phyloP scores from a whole-genome alignment of 2,113 vertebrate genomes.

The Rhinolophus sinicus region DNA sequence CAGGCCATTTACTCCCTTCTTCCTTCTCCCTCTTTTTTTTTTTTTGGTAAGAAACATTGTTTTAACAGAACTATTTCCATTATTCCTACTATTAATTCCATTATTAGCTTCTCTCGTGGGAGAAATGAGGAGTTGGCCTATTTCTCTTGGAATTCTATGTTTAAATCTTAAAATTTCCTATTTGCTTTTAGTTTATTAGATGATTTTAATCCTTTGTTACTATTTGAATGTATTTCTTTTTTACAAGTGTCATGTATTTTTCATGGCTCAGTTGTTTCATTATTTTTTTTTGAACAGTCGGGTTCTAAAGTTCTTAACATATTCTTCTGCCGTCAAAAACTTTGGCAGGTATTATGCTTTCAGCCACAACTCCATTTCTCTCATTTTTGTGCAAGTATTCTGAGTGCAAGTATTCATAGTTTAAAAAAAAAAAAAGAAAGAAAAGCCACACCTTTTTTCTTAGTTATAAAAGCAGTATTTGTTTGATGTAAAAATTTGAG shows the following conservation, averaged over 20 bases:
- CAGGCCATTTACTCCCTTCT: background rate
- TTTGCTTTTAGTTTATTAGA: constrained; percentile 46
- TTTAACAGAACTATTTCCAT: constrained; percentile 53
- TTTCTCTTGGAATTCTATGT: constrained; percentile 42
- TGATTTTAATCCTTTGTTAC: constrained; percentile 48
- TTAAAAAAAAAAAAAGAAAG: background rate
- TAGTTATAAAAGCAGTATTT: constrained; percentile 20
- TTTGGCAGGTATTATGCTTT: constrained; percentile 38
- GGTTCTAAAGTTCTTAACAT: constrained; percentile 53
- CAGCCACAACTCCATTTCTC: background rate
- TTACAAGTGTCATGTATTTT: constrained; percentile 42
- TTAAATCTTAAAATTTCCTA: constrained; percentile 51
- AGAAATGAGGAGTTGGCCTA: constrained; percentile 40
- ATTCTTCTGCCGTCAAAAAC: constrained; percentile 48
- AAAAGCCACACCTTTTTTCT: background rate
- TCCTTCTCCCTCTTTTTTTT: background rate
- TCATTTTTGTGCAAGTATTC: constrained; percentile 33
- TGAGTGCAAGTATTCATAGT: background rate
- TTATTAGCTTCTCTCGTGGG: constrained; percentile 47
- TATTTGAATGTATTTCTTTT: constrained; percentile 47
- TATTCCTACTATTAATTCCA: constrained; percentile 34
- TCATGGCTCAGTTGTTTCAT: constrained; percentile 36
- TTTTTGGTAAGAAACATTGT: background rate
- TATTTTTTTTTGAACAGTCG: constrained; percentile 52
- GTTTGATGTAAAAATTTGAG: background rate